Evolutionary conservation across 2,797 vertebrate genomes (phyloP).

Genomic region (Tadarida brasiliensis): DNA sequence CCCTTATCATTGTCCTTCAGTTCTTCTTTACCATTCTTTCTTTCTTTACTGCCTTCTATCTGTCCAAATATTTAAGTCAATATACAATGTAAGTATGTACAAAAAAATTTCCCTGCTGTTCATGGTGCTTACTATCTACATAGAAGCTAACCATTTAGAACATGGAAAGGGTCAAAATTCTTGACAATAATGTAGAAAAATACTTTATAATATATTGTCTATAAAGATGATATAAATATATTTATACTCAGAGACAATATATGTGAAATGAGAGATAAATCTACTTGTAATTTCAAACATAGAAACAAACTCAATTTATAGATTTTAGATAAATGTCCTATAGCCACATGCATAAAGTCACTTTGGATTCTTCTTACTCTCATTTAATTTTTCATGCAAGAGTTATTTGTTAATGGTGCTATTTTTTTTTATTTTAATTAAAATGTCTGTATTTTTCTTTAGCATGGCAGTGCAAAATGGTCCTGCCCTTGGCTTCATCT

Average conservation of each 20-base stretch:
- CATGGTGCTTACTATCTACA: not conserved
- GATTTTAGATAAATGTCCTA: constrained; percentile 55
- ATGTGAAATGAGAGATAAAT: constrained; percentile 47
- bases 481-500: constrained; percentile 37
- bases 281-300: not conserved
- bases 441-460: constrained; percentile 66
- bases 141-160: not conserved
- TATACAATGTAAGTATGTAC: not conserved
- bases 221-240: not conserved
- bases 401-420: constrained; percentile 69
- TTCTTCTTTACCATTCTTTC: not conserved
- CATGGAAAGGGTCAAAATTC: not conserved
- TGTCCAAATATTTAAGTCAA: not conserved
- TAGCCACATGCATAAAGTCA: not conserved
- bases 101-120: not conserved
- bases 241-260: not conserved
- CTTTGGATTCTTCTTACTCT: constrained; percentile 44
- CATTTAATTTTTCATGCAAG: constrained; percentile 66
- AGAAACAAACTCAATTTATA: constrained; percentile 56
- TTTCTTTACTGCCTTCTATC: not conserved
- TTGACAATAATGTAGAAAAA: constrained; percentile 19
- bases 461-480: constrained; percentile 21
- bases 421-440: constrained; percentile 78
- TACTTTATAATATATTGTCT: not conserved
- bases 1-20: not conserved